Conservation (phyloP, 2,888 invertebrate species). For the Galerucella nymphaeae region DNA sequence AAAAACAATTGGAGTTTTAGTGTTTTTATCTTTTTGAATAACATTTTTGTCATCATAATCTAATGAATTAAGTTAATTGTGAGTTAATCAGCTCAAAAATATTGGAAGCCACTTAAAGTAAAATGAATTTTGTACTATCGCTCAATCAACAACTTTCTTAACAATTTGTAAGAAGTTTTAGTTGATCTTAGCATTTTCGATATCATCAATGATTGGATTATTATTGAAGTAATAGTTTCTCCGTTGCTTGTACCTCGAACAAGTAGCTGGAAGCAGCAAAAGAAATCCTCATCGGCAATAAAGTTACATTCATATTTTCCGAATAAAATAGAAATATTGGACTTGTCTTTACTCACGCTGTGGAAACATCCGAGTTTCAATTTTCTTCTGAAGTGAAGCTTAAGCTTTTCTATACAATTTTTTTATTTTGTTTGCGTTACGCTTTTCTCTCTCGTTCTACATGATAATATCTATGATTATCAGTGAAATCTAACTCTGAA, state of each 20-base stretch:
- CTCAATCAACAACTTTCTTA: too few species aligned
- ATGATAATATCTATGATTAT: slow-evolving; percentile 29
- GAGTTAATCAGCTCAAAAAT: too few species aligned
- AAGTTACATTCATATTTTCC: slow-evolving; percentile 16
- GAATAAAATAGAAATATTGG: not conserved
- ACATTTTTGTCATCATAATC: too few species aligned
- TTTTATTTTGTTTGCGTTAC: slow-evolving; percentile 1
- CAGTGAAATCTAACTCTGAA: slow-evolving; percentile 15
- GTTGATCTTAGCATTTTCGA: not conserved
- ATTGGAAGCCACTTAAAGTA: too few species aligned
- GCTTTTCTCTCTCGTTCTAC: slow-evolving; percentile 8
- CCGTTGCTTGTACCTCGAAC: not conserved
- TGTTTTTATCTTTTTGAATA: too few species aligned
- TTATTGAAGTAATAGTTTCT: not conserved
- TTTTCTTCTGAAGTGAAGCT: slow-evolving; percentile 5
- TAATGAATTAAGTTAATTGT: too few species aligned
- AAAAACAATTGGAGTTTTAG: too few species aligned
- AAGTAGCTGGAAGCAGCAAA: not conserved
- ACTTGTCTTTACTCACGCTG: slow-evolving; percentile 16
- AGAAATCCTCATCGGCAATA: not conserved
- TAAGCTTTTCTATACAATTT: not conserved
- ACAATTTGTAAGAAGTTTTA: not conserved
- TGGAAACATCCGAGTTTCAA: slow-evolving; percentile 19
- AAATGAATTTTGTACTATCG: too few species aligned
- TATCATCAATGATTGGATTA: not conserved